Evolutionary conservation across 2,888 invertebrate species (phyloP), one percentile per base, ranked within the genome.

Genomic region (Thalpophila matura): DNA sequence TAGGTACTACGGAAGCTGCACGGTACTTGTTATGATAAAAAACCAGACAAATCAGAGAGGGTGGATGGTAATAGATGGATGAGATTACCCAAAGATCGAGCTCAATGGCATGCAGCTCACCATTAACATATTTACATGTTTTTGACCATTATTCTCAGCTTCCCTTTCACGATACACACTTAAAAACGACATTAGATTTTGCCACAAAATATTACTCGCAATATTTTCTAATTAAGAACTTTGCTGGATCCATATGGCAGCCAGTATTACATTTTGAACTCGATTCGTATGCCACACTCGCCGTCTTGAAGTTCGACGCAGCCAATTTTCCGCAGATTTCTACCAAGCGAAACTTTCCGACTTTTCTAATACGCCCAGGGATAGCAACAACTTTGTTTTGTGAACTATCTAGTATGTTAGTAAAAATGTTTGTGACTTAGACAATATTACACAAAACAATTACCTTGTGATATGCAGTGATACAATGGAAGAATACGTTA

Each of bases 241-340:
- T 75, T 47, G 49, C 63, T 33, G 7, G 10, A 7, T 14, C 5
- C 64, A 50, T 56, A 51, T 38, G 35, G 24, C n/a, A n/a, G n/a
- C 46, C 31, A 31, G 51, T 61, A 61, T 51, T 60, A 70, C 51
- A 57, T 62, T 67, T 67, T 67, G 45, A 73, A 63, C 67, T 53
- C 57, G 38, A 75, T 82, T 81, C 63, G 77, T 78, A 77, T 82
- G 70, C 79, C 42, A 55, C 61, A 45, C 74, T 47, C 53, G 70
- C 43, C 26, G 27, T 27, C 38, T 14, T 31, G 26, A 69, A 81
- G 73, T 76, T 81, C 29, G 55, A 40, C 51, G 31, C 37, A 45
- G 72, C 73, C 80, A 83, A 82, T 82, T 83, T 83, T 63, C 71
- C 64, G 45, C 77, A 79, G 78, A 80, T 80, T 80, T 74, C 67